These are phyloP conservation scores for Plodia interpunctella DNA, from an alignment of 1,140 invertebrate species.

Conservation along the genomic window DNA sequence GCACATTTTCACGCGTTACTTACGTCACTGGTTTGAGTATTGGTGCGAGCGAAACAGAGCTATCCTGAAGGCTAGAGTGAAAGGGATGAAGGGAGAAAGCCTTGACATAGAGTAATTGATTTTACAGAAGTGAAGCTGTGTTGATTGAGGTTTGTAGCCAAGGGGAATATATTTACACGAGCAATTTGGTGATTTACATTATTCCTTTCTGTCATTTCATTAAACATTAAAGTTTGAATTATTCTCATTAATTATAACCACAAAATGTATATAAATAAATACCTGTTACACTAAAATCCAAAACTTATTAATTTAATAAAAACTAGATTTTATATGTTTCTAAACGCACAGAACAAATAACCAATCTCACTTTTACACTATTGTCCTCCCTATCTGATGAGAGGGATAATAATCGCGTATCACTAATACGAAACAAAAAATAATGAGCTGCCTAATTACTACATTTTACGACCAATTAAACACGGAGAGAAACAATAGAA, in stretches of 20 bases:
- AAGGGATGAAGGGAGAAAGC: constrained; percentile 25
- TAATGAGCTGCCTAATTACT: constrained; percentile 15
- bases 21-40: constrained; percentile 32
- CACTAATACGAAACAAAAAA: background rate
- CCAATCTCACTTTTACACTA: background rate
- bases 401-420: background rate
- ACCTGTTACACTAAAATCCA: too few relatives aligned
- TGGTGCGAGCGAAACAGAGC: constrained; percentile 22
- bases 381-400: background rate
- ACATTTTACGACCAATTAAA: constrained; percentile 16
- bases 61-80: constrained; percentile 18
- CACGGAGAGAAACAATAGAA: constrained; percentile 15
- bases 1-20: constrained; percentile 32
- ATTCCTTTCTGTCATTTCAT: background rate
- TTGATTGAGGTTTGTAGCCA: background rate
- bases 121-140: background rate
- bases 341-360: background rate
- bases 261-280: too few relatives aligned
- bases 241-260: too few relatives aligned
- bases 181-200: background rate
- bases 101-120: constrained; percentile 24
- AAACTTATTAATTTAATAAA: too few relatives aligned
- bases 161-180: too few relatives aligned
- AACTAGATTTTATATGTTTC: background rate
- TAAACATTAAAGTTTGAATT: too few relatives aligned